These are phyloP conservation scores for Eueremaeus valkanovi DNA, from an alignment of 2,888 invertebrate genomes.

Conservation along the genomic window DNA sequence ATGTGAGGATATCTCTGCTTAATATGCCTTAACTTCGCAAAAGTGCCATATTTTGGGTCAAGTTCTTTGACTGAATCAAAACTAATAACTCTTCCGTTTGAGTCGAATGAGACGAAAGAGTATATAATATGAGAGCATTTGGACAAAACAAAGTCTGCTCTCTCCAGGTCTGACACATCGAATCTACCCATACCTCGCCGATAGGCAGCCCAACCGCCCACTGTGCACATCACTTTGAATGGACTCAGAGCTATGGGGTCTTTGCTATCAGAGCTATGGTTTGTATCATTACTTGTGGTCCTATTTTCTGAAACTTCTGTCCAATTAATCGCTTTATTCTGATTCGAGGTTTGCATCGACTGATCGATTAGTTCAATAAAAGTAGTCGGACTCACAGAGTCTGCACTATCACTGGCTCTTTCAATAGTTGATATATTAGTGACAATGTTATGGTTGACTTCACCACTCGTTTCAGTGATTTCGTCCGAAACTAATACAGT, in stretches of 20 bases:
- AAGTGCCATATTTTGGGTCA: neutral
- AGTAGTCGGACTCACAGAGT: too few species aligned
- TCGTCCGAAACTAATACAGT: too few species aligned
- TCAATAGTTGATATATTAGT: too few species aligned
- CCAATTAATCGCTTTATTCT: neutral
- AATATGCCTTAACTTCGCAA: neutral
- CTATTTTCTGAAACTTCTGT: too few species aligned
- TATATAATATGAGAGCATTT: constrained; percentile 37
- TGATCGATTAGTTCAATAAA: too few species aligned
- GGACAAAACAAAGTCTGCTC: neutral
- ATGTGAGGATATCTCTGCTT: constrained; percentile 22
- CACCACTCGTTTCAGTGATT: too few species aligned
- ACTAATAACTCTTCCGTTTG: constrained; percentile 17
- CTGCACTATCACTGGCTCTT: too few species aligned
- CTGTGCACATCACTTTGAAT: neutral
- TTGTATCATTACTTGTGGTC: too few species aligned
- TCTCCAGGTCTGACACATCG: neutral
- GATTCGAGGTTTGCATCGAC: neutral
- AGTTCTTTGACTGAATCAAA: neutral
- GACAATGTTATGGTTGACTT: too few species aligned
- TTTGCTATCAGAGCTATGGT: too few species aligned
- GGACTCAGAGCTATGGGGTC: neutral
- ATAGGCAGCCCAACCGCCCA: constrained; percentile 8
- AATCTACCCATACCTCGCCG: constrained; percentile 12
- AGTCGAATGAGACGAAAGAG: constrained; percentile 32